Evolutionary conservation across 2,888 invertebrate species (phyloP).

Genomic region (Chrysomela aeneicollis): DNA sequence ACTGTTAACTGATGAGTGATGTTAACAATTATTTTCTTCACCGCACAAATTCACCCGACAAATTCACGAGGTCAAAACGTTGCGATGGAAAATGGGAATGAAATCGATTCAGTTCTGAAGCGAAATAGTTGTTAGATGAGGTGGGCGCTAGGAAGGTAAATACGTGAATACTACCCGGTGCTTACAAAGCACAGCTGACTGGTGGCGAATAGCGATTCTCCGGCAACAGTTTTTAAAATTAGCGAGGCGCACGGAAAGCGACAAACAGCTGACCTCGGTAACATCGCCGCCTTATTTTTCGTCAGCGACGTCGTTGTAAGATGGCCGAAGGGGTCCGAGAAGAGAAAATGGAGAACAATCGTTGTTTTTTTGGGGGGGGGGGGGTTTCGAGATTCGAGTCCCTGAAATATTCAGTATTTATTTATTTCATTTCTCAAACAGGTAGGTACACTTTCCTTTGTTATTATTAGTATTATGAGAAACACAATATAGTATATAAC

Average conservation of each 20-base stretch:
- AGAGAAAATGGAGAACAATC: no score
- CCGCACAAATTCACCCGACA: background rate
- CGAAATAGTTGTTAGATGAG: background rate
- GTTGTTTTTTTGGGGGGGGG: no score
- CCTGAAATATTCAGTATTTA: no score
- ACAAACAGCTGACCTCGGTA: conserved; percentile 2
- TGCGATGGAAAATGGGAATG: background rate
- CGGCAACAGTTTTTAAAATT: background rate
- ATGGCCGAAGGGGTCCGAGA: background rate
- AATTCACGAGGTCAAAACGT: background rate
- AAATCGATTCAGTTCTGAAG: background rate
- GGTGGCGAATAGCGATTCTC: no score
- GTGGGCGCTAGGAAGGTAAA: no score
- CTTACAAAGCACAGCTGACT: background rate
- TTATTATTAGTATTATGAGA: no score
- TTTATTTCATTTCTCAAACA: no score
- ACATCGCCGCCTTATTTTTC: background rate
- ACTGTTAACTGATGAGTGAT: no score
- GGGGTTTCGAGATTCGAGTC: no score
- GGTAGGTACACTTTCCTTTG: no score
- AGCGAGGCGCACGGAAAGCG: background rate
- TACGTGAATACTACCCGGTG: no score
- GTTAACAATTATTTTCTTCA: background rate
- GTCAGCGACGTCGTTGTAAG: background rate
- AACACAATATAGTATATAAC: no score